Base-by-base conservation (phyloP, 1,140 invertebrate species). In the Drosophila sp. region DNA sequence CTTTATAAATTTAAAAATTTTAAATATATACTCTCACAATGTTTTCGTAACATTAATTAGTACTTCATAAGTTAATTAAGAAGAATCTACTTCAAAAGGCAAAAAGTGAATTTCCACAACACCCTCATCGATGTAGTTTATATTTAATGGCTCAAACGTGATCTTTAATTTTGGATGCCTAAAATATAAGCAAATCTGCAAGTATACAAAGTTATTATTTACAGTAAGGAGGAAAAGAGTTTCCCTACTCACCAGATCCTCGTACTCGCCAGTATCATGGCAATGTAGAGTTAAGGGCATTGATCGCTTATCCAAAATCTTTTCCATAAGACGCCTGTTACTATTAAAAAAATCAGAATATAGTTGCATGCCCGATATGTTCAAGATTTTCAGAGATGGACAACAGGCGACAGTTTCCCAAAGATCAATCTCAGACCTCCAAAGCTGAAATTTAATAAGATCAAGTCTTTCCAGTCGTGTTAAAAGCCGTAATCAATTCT, bases 331-430 rank as follows among this genome's bases (percentile, higher is more conserved):
- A 9, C n/a, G 25, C 11, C 56, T 11, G 36, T 16, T 51, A 0
- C n/a, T 0, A 3, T 40, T 27, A 13, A 67, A 61, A 25, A 61
- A 61, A n/a, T n/a, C n/a, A 0, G 0, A 7, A n/a, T 50, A 14
- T 13, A 71, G 11, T 9, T 32, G 41, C 50, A 71, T 64, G n/a
- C 32, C 34, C 4, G 32, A 41, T 41, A 71, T 57, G 27, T 71
- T 56, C 2, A 71, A 4, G 11, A 41, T 36, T 4, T 29, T 56
- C 0, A 71, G 27, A 1, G 41, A 56, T 0, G 34, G 25, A 7
- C 50, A 40, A 4, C 16, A 2, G 11, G n/a, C 25, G 4, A 71
- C 16, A 6, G 27, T 41, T 41, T 27, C 41, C 59, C 67, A 71
- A 5, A 71, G 51, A 11, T 71, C 41, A 25, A 0, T 25, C 7